Evolutionary conservation across 1,140 invertebrate genomes (phyloP).

Genomic region (Panulirus ornatus): DNA sequence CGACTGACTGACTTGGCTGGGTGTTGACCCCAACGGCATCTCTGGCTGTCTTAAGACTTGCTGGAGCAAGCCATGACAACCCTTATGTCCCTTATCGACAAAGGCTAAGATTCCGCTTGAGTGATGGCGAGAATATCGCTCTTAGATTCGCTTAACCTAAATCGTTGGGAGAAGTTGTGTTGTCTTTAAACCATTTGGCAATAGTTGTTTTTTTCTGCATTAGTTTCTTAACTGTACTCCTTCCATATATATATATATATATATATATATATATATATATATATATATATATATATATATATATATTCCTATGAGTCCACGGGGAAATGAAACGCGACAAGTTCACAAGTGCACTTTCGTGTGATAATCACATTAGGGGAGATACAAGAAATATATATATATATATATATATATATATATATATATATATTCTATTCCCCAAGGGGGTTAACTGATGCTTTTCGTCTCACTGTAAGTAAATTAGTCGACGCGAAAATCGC

Average conservation of each 20-base stretch:
- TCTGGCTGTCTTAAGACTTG: not conserved
- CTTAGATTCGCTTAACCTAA: not conserved
- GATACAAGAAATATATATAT: no score
- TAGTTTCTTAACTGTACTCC: no score
- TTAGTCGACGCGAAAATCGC: no score
- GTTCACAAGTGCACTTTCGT: no score
- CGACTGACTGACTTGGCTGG: no score
- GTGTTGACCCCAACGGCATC: conserved; percentile 52
- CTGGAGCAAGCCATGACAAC: no score
- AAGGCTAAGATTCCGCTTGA: no score
- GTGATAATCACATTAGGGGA: no score
- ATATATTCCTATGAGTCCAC: not conserved
- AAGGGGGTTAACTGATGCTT: no score
- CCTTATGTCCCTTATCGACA: not conserved
- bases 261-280: not conserved
- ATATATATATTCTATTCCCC: no score
- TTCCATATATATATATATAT: not conserved
- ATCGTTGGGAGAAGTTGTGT: not conserved
- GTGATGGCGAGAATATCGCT: not conserved
- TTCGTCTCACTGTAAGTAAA: no score
- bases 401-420: conserved; percentile 41
- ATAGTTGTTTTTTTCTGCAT: no score
- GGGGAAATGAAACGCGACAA: not conserved
- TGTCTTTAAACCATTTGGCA: not conserved
- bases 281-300: conserved; percentile 5